Evolutionary conservation across 2,113 vertebrate genomes (phyloP), one percentile per base, ranked within the genome.

Genomic region (Caranx ignobilis): DNA sequence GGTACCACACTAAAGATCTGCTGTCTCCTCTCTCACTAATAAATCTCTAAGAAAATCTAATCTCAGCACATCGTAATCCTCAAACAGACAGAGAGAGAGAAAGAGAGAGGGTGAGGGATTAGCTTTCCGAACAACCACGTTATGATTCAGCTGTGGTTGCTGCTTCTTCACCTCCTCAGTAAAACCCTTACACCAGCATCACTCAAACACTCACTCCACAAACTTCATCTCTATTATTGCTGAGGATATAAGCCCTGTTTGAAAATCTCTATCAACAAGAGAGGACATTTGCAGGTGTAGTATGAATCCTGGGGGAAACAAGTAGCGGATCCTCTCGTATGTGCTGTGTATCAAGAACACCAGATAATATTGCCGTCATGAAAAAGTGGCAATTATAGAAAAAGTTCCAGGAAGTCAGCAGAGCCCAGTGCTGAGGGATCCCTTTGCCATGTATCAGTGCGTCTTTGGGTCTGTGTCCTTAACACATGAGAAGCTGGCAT

Each of bases 21-120:
- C 39, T 32, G 32, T 70, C 41, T 73, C 47, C 32, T 63, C 72
- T 71, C 61, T 62, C 76, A 57, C 45, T 66, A 66, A 86, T 86
- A 81, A 88, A 91, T 88, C 85, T 90, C 87, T 26, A 85, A 85
- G 71, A 81, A 91, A 90, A 85, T 81, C 79, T 86, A 82, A 91
- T 92, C 89, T 81, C 71, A 56, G 26, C 18, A n/a, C 55, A 41
- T 54, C 10, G 13, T 93, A 89, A 94, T 92, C 88, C 79, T 54
- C 71, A 71, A 12, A 74, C 60, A 79, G 61, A 79, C 35, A 71
- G 66, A 57, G 43, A 34, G 11, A 21, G 55, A 75, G 7, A 52
- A n/a, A 37, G 52, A 71, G 41, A 65, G 7, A 64, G 10, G 75
- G 59, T 64, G 13, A 82, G 56, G 50, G 86, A 89, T 93, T 79